phyloP scores from a whole-genome alignment of 1,140 invertebrate species.

The Sipha flava region DNA sequence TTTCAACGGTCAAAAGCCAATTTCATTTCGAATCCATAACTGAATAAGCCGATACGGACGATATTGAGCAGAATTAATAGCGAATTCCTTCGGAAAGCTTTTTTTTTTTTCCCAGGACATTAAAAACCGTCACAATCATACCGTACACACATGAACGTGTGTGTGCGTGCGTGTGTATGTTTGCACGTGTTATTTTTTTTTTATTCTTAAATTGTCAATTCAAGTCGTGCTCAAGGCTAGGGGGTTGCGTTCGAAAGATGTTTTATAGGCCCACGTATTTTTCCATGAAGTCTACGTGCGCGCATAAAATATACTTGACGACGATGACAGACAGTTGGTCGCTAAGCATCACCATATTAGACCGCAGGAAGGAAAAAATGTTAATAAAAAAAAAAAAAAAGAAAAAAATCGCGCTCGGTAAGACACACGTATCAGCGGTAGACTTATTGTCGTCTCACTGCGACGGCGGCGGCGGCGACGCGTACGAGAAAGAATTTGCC shows the following conservation, averaged over 20 bases:
- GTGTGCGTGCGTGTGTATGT: background rate
- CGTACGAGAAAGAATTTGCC: slow-evolving; percentile 22
- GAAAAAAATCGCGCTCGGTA: background rate
- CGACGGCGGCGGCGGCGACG: background rate
- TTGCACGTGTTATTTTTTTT: background rate
- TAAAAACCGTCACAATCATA: background rate
- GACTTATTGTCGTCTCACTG: slow-evolving; percentile 16
- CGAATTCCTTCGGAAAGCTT: background rate
- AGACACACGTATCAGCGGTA: background rate
- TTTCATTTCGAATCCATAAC: background rate
- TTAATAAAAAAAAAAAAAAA: background rate
- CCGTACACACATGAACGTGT: background rate
- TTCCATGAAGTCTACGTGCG: slow-evolving; percentile 5
- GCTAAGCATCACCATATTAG: slow-evolving; percentile 19
- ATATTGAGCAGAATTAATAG: too few relatives aligned
- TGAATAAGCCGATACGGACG: too few relatives aligned
- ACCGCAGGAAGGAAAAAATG: background rate
- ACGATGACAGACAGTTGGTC: slow-evolving; percentile 21
- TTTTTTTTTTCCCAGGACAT: background rate
- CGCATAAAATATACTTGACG: background rate
- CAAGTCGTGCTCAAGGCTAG: slow-evolving; percentile 11
- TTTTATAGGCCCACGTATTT: slow-evolving; percentile 4
- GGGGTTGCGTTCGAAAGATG: slow-evolving; percentile 5
- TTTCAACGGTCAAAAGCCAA: background rate
- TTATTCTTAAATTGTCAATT: slow-evolving; percentile 6